These are phyloP conservation scores for Tyrannus savana DNA, from an alignment of 2,113 vertebrate species.

Conservation along the genomic window DNA sequence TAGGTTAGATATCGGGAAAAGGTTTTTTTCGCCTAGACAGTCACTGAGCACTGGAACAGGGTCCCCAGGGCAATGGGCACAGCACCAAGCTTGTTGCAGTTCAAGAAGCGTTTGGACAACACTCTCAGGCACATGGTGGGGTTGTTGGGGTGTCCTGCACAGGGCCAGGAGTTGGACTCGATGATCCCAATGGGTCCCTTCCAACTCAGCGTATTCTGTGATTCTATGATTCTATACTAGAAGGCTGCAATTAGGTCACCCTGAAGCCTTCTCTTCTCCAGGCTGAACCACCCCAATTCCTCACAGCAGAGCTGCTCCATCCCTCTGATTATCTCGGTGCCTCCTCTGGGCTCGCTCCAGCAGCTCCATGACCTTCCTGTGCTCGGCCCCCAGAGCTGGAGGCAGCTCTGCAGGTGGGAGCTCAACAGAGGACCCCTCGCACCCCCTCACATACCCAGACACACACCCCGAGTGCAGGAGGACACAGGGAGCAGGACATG, in stretches of 20 bases:
- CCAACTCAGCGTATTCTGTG: background rate
- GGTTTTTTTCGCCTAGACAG: background rate
- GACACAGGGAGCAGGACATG: background rate
- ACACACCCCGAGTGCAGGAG: fast-evolving
- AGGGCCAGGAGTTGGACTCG: background rate
- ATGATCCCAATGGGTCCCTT: background rate
- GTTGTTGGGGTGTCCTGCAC: background rate
- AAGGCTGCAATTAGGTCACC: background rate
- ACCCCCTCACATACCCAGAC: background rate
- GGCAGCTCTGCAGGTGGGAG: background rate
- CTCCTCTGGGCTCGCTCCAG: background rate
- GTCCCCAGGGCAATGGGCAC: background rate
- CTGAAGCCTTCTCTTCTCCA: background rate
- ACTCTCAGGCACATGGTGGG: background rate
- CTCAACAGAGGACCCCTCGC: background rate
- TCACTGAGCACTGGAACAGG: background rate
- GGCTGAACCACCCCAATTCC: background rate
- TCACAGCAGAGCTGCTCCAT: no score
- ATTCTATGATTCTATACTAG: background rate
- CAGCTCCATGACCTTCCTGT: background rate
- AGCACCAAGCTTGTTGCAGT: fast-evolving
- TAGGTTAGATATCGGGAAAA: no score
- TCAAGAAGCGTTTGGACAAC: background rate
- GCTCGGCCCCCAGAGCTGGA: background rate
- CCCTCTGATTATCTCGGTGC: background rate